Conservation (phyloP, 2,797 vertebrate species). For the Coracias cyanogaster region DNA sequence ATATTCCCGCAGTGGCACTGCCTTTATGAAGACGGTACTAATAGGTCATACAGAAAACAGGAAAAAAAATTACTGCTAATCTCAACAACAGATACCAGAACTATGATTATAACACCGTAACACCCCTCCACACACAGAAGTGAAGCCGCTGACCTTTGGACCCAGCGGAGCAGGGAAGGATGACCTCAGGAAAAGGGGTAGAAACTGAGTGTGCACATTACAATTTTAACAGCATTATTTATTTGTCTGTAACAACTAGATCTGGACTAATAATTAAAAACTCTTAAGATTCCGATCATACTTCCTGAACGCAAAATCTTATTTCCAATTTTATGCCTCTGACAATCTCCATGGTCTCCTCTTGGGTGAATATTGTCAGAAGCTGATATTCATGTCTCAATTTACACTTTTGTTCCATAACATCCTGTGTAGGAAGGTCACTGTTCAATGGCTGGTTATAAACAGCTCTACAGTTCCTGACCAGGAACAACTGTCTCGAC, state of each 20-base stretch:
- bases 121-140: too few relatives aligned
- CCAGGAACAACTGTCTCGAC: neutral
- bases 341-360: neutral
- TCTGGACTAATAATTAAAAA: neutral
- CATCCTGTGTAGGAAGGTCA: neutral
- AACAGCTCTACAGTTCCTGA: neutral
- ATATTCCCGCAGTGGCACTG: neutral
- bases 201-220: neutral
- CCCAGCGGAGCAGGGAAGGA: rapidly evolving
- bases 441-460: neutral
- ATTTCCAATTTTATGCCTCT: neutral
- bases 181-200: neutral
- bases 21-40: neutral
- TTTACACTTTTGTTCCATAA: neutral
- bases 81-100: neutral
- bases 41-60: neutral
- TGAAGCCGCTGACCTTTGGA: neutral
- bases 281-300: neutral
- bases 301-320: neutral
- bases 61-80: neutral
- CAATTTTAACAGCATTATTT: neutral
- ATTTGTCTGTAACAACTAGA: neutral
- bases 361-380: neutral
- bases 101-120: neutral
- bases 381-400: neutral